A percentile compares a stretch with the other conserved stretches of the same genome.
Conservation (phyloP, 2,888 invertebrate genomes). For the Siphlonurus alternatus region DNA sequence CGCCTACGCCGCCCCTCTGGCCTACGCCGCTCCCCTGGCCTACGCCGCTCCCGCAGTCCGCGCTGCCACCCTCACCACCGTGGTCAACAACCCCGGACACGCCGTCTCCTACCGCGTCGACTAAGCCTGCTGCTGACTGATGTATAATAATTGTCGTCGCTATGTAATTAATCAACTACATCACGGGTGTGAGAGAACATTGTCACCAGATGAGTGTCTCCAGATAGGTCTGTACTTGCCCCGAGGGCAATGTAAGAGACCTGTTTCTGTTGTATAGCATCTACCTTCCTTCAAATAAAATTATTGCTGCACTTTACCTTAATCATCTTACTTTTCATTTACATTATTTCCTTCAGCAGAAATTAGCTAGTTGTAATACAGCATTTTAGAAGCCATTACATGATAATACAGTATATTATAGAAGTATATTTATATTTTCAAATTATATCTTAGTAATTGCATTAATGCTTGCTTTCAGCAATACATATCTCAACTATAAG, state of each 20-base stretch:
- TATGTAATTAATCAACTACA: not conserved
- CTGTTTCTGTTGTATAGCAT: not conserved
- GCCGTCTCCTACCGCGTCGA: constrained; percentile 27
- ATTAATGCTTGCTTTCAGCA: too few species aligned
- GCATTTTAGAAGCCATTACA: too few species aligned
- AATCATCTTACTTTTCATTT: not conserved
- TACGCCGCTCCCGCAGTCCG: constrained; percentile 16
- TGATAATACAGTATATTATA: too few species aligned
- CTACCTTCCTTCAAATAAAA: not conserved
- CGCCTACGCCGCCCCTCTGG: constrained; percentile 12
- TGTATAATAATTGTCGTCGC: not conserved
- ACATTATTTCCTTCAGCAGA: too few species aligned
- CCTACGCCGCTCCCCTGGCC: constrained; percentile 11
- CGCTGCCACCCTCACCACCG: constrained; percentile 23
- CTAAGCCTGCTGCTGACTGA: constrained; percentile 15
- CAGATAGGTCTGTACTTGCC: not conserved
- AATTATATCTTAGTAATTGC: too few species aligned
- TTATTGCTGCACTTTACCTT: not conserved
- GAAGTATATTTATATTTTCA: too few species aligned
- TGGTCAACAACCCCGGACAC: constrained; percentile 28
- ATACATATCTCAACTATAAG: too few species aligned
- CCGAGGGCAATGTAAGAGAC: not conserved
- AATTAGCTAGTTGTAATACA: too few species aligned
- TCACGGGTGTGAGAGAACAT: not conserved
- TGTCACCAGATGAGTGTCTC: not conserved